These are phyloP conservation scores for Diachasmimorpha longicaudata DNA, from an alignment of 1,140 invertebrate species.

Conservation along the genomic window DNA sequence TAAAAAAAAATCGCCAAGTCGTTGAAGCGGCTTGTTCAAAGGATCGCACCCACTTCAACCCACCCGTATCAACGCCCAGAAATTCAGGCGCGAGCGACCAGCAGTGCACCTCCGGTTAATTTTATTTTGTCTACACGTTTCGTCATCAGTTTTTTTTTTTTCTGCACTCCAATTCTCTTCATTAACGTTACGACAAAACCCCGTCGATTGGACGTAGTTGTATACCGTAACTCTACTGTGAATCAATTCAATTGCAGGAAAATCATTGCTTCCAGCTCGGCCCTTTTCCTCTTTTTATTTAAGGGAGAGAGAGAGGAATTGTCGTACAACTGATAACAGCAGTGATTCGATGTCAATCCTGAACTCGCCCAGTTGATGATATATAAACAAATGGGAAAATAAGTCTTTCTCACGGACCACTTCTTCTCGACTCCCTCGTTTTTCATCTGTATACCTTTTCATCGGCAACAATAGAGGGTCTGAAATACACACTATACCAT, in stretches of 20 bases:
- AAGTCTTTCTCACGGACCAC: not conserved
- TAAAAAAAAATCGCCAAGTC: too few relatives aligned
- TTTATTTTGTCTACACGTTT: not conserved
- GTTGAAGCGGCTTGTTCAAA: too few relatives aligned
- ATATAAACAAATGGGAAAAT: not conserved
- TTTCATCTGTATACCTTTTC: slow-evolving; percentile 4
- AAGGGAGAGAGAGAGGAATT: not conserved
- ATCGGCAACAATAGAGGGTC: not conserved
- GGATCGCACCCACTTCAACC: too few relatives aligned
- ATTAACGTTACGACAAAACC: slow-evolving; percentile 24
- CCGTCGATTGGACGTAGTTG: not conserved
- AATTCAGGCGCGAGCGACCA: not conserved
- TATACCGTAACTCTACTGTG: not conserved
- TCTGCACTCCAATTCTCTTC: slow-evolving; percentile 30
- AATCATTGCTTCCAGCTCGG: not conserved
- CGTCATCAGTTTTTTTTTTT: slow-evolving; percentile 31
- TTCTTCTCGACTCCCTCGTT: not conserved
- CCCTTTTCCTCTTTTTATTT: not conserved
- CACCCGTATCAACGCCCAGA: not conserved
- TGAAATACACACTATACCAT: not conserved
- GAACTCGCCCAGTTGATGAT: not conserved
- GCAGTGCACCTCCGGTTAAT: not conserved
- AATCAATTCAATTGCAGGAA: not conserved
- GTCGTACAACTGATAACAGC: not conserved
- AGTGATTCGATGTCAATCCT: not conserved